phyloP scores from a whole-genome alignment of 37 sponge, comb jelly and placozoan genomes.

The Aphrocallistes beatrix region DNA sequence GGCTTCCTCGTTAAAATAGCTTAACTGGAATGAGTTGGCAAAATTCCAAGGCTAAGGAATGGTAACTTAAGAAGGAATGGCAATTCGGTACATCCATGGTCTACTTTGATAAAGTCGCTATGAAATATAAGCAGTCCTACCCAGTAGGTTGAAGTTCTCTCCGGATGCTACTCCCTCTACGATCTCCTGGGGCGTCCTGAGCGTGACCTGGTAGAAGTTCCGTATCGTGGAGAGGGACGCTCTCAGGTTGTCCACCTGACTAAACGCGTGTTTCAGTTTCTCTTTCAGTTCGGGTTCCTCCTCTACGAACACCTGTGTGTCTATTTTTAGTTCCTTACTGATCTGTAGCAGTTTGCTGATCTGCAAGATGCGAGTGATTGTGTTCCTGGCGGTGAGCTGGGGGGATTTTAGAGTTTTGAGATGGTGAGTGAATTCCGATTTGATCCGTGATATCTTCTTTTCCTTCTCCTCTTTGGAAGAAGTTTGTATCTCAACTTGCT shows the following conservation, averaged over 20 bases:
- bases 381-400: not conserved
- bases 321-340: not conserved
- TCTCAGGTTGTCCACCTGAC: constrained; percentile 1
- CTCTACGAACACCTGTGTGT: not conserved
- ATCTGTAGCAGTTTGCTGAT: not conserved
- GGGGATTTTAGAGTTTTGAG: not conserved
- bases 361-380: not conserved
- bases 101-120: too few species aligned
- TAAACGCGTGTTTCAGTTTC: constrained; percentile 3
- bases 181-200: not conserved
- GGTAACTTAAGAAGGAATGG: too few species aligned
- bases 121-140: too few species aligned
- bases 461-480: not conserved
- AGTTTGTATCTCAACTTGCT: not conserved
- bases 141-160: not conserved
- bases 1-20: too few species aligned
- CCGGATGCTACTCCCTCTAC: not conserved
- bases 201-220: not conserved
- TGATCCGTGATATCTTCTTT: not conserved
- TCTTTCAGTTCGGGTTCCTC: not conserved
- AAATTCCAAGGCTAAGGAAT: too few species aligned
- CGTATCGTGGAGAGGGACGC: not conserved
- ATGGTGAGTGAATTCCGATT: not conserved
- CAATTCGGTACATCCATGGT: too few species aligned
- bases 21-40: too few species aligned